phyloP scores from a whole-genome alignment of 2,888 invertebrate genomes.

The Nineta flava region DNA sequence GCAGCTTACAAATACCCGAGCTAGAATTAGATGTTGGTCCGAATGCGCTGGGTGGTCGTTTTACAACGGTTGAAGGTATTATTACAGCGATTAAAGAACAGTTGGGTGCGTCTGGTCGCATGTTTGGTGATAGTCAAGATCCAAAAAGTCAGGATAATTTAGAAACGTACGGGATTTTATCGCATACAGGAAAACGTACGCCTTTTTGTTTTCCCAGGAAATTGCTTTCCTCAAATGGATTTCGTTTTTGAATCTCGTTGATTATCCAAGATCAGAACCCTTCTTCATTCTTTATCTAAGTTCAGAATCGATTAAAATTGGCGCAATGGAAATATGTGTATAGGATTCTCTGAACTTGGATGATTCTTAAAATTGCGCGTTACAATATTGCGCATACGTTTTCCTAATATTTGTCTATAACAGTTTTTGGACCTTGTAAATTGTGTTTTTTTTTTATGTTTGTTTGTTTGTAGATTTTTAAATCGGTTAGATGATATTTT shows the following conservation, averaged over 20 bases:
- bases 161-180: slow-evolving; percentile 25
- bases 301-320: too few species aligned
- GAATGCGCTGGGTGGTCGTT: slow-evolving; percentile 75
- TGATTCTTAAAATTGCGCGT: too few species aligned
- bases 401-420: too few species aligned
- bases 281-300: too few species aligned
- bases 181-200: not conserved
- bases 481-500: slow-evolving; percentile 49
- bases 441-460: not conserved
- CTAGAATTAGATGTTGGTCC: slow-evolving; percentile 76
- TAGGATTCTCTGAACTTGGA: too few species aligned
- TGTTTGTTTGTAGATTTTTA: slow-evolving; percentile 36
- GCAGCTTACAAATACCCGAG: slow-evolving; percentile 66
- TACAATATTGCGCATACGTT: too few species aligned
- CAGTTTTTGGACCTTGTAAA: too few species aligned
- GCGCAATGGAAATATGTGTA: too few species aligned
- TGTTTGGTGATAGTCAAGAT: slow-evolving; percentile 58
- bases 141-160: slow-evolving; percentile 36
- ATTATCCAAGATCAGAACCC: too few species aligned
- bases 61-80: slow-evolving; percentile 90
- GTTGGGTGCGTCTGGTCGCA: slow-evolving; percentile 45
- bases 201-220: too few species aligned
- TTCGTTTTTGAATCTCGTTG: too few species aligned
- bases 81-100: slow-evolving; percentile 63
- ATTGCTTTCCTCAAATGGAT: too few species aligned